phyloP scores from a whole-genome alignment of 35 echinoderm and acorn worm species.

The Chiridota heheva region DNA sequence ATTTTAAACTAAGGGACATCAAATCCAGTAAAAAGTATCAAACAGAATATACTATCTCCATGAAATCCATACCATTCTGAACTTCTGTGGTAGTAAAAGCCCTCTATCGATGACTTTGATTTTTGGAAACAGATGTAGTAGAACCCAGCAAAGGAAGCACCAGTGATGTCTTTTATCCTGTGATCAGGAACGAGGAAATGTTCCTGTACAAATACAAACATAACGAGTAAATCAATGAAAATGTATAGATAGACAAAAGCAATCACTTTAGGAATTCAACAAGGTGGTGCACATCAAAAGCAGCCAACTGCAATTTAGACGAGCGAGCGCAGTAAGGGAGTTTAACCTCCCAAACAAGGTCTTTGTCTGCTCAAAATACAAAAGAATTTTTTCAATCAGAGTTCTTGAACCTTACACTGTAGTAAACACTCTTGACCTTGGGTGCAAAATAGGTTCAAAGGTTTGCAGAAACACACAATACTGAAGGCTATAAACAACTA shows the following conservation, averaged over 20 bases:
- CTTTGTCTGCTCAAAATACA: too few relatives aligned
- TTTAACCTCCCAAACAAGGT: too few relatives aligned
- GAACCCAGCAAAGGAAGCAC: slow-evolving; percentile 97
- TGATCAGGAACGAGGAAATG: slow-evolving; percentile 98
- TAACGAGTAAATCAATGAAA: not conserved
- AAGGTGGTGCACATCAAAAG: not conserved
- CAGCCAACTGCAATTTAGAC: too few relatives aligned
- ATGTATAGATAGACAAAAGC: not conserved
- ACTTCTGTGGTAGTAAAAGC: slow-evolving; percentile 96
- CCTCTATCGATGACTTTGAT: slow-evolving; percentile 86
- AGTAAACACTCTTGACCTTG: too few relatives aligned
- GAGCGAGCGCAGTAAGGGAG: too few relatives aligned
- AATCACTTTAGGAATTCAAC: not conserved
- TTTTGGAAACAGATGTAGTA: slow-evolving; percentile 99
- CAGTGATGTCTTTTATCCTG: slow-evolving; percentile 90
- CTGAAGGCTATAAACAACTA: too few relatives aligned
- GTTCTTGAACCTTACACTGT: too few relatives aligned
- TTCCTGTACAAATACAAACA: slow-evolving; percentile 56
- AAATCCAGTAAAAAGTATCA: not conserved
- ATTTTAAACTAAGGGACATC: not conserved
- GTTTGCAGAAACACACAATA: too few relatives aligned
- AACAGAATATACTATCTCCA: not conserved
- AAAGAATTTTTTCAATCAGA: too few relatives aligned
- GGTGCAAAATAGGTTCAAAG: too few relatives aligned
- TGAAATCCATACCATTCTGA: slow-evolving; percentile 82